Percentiles rank a stretch among this genome's conserved stretches.
Evolutionary conservation across 2,797 vertebrate genomes (phyloP).

Genomic region (Halcyon leucocephala): DNA sequence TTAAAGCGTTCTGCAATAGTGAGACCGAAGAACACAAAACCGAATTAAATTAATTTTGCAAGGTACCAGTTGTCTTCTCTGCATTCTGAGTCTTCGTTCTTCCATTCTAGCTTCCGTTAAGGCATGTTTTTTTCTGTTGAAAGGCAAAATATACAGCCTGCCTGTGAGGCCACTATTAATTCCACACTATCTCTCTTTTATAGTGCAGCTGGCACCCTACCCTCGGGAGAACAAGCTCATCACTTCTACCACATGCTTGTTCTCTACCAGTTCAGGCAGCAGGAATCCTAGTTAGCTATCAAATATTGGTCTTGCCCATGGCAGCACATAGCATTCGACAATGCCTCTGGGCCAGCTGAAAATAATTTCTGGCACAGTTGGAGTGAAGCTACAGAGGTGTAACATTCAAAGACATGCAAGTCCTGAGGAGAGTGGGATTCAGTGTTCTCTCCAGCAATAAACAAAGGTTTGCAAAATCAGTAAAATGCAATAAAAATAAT

Average conservation of each 20-base stretch:
- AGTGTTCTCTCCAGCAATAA: slow-evolving; percentile 37
- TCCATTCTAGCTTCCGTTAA: slow-evolving; percentile 39
- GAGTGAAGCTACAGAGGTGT: slow-evolving; percentile 55
- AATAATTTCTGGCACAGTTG: slow-evolving; percentile 69
- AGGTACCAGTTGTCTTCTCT: neutral
- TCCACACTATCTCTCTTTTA: slow-evolving; percentile 69
- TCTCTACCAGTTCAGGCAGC: slow-evolving; percentile 69
- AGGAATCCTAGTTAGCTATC: slow-evolving; percentile 66
- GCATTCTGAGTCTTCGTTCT: neutral
- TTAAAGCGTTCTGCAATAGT: neutral
- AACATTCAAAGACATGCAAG: slow-evolving; percentile 40
- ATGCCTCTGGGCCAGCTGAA: slow-evolving; percentile 63
- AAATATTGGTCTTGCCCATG: slow-evolving; percentile 65
- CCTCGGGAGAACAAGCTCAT: slow-evolving; percentile 72
- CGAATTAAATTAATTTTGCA: slow-evolving; percentile 4
- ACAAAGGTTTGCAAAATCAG: slow-evolving; percentile 25
- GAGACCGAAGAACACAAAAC: neutral
- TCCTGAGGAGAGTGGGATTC: slow-evolving; percentile 37
- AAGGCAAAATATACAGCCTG: slow-evolving; percentile 62
- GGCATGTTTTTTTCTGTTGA: slow-evolving; percentile 45
- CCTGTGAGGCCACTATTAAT: slow-evolving; percentile 72
- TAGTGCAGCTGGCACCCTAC: slow-evolving; percentile 73
- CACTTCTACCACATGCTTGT: slow-evolving; percentile 70
- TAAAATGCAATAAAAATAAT: slow-evolving; percentile 8
- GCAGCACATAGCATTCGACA: slow-evolving; percentile 34